Conservation (phyloP, 1,140 invertebrate genomes). For the Alviniconcha marisindica region DNA sequence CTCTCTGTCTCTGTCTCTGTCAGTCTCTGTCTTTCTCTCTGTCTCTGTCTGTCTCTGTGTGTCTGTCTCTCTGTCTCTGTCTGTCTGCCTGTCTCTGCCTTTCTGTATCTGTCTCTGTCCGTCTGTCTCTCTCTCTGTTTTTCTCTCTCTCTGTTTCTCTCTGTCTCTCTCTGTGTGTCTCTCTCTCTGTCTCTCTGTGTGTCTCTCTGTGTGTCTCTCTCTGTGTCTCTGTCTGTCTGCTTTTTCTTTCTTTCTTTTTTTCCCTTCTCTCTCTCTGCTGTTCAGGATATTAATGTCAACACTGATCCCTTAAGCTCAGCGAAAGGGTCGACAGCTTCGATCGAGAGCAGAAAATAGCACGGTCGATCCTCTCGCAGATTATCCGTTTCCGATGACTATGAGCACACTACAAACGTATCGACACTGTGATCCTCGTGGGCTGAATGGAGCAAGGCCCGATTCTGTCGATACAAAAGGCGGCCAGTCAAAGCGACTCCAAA, state of each 20-base stretch:
- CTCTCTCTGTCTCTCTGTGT: not conserved
- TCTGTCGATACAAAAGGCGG: too few relatives aligned
- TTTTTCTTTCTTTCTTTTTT: not conserved
- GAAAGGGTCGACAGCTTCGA: not conserved
- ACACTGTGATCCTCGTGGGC: too few relatives aligned
- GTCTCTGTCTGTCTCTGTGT: not conserved
- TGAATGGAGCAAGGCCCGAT: too few relatives aligned
- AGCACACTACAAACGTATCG: too few relatives aligned
- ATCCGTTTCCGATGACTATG: not conserved
- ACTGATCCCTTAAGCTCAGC: too few relatives aligned
- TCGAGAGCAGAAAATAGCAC: not conserved
- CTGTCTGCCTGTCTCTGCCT: not conserved
- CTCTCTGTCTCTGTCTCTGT: too few relatives aligned
- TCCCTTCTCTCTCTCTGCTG: not conserved
- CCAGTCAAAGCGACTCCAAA: too few relatives aligned
- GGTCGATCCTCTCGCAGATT: not conserved
- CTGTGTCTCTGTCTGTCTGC: not conserved
- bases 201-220: not conserved
- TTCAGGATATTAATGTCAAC: too few relatives aligned
- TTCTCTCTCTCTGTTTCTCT: too few relatives aligned
- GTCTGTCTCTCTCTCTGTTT: too few relatives aligned
- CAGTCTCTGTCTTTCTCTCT: too few relatives aligned
- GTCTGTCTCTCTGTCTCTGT: not conserved
- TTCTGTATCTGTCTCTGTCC: not conserved
- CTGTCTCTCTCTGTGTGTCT: not conserved